These are phyloP conservation scores for Goniozus legneri DNA, from an alignment of 1,140 invertebrate genomes.

Conservation along the genomic window DNA sequence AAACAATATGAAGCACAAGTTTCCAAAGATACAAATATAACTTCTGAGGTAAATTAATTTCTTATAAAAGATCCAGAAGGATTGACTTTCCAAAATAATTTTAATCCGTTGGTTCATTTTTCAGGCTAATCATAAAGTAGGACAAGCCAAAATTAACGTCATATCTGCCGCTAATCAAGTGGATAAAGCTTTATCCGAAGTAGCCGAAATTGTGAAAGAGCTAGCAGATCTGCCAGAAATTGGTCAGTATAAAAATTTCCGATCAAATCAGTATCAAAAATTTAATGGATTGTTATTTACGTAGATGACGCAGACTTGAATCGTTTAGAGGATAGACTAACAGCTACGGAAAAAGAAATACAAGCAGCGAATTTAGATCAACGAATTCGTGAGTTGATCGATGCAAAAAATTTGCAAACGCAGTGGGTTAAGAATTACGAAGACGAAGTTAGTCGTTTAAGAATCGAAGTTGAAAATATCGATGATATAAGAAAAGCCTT, in stretches of 20 bases:
- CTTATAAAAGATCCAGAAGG: not conserved
- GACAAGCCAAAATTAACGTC: conserved; percentile 81
- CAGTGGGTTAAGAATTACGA: conserved; percentile 80
- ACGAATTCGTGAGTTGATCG: conserved; percentile 67
- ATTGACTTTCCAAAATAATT: not conserved
- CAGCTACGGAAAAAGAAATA: conserved; percentile 70
- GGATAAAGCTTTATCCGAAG: conserved; percentile 71
- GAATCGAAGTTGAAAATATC: conserved; percentile 82
- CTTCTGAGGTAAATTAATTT: conserved; percentile 68
- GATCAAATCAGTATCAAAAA: too few relatives aligned
- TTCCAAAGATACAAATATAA: conserved; percentile 68
- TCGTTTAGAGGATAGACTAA: conserved; percentile 70
- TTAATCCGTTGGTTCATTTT: conserved; percentile 10
- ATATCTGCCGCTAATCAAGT: conserved; percentile 76
- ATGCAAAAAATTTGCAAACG: conserved; percentile 71
- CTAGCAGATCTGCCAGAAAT: conserved; percentile 75
- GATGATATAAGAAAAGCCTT: conserved; percentile 78
- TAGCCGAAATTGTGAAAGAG: conserved; percentile 77
- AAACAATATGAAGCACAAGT: conserved; percentile 71
- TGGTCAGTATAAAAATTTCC: conserved; percentile 50
- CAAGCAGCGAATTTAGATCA: conserved; percentile 71
- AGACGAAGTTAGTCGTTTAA: conserved; percentile 70
- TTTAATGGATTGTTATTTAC: conserved; percentile 7
- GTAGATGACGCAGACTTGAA: conserved; percentile 66
- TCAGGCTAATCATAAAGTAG: conserved; percentile 72